Evolutionary conservation across 1,140 invertebrate species (phyloP).

Genomic region (Trachymyrmex cornetzi): DNA sequence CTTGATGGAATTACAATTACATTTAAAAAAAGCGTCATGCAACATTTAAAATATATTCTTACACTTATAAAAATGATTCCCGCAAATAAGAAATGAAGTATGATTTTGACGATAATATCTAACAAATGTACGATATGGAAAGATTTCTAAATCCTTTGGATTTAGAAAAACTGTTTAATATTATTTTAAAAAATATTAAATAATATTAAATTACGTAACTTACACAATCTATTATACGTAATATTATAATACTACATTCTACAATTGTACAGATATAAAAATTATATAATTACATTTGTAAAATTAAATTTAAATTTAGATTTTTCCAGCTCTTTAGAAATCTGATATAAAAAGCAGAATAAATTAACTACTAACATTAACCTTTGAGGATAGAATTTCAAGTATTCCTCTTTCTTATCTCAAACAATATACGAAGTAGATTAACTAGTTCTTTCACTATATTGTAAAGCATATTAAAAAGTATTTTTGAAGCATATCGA

Average conservation of each 20-base stretch:
- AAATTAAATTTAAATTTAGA: too few species aligned
- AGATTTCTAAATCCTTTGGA: background rate
- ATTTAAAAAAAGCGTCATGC: conserved; percentile 78
- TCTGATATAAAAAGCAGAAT: background rate
- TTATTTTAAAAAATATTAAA: background rate
- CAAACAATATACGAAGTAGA: too few species aligned
- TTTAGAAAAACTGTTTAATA: background rate
- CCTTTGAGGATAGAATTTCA: too few species aligned
- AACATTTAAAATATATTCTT: conserved; percentile 69
- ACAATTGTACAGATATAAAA: too few species aligned
- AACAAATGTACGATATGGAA: background rate
- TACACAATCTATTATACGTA: too few species aligned
- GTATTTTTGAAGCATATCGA: background rate
- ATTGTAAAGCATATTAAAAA: too few species aligned
- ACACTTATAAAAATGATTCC: background rate
- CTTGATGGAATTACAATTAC: conserved; percentile 25
- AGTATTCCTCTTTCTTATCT: too few species aligned
- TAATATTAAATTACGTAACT: background rate
- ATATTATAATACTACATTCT: too few species aligned
- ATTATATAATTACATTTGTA: too few species aligned
- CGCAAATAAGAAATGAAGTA: background rate
- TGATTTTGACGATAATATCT: background rate
- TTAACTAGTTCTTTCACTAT: too few species aligned
- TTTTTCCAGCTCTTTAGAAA: too few species aligned
- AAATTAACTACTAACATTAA: background rate